Conservation (phyloP, 2,113 vertebrate species). For the Cyanocitta stelleri region DNA sequence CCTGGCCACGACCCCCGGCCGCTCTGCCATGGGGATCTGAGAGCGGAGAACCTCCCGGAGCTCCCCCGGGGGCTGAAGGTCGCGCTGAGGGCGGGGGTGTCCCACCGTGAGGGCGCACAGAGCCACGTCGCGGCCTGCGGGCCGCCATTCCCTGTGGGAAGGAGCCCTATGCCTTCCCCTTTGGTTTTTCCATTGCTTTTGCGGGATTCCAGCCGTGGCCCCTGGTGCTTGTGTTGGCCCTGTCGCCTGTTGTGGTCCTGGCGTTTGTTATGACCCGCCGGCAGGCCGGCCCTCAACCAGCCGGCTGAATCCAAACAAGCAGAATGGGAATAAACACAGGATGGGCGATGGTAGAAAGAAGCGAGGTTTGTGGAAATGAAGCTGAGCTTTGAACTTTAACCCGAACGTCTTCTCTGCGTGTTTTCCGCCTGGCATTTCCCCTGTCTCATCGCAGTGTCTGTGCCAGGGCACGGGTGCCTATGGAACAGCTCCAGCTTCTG, state of each 20-base stretch:
- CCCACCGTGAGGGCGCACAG: neutral
- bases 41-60: neutral
- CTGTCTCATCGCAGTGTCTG: neutral
- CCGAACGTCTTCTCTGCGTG: fast-evolving
- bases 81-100: neutral
- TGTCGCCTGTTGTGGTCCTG: neutral
- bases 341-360: fast-evolving
- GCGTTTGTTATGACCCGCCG: neutral
- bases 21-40: neutral
- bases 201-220: neutral
- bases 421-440: neutral
- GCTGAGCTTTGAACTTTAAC: neutral
- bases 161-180: neutral
- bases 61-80: neutral
- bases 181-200: neutral
- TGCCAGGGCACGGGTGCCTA: fast-evolving
- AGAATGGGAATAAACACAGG: neutral
- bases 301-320: too few relatives aligned
- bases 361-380: neutral
- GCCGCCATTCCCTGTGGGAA: neutral
- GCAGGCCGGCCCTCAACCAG: neutral
- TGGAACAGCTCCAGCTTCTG: neutral
- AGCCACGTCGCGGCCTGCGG: neutral
- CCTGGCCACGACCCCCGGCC: neutral
- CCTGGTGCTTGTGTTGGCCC: neutral